A percentile compares a stretch with the other conserved stretches of the same genome.
Conservation (phyloP, 2,113 vertebrate species). For the Tenebrosternarchus preto region DNA sequence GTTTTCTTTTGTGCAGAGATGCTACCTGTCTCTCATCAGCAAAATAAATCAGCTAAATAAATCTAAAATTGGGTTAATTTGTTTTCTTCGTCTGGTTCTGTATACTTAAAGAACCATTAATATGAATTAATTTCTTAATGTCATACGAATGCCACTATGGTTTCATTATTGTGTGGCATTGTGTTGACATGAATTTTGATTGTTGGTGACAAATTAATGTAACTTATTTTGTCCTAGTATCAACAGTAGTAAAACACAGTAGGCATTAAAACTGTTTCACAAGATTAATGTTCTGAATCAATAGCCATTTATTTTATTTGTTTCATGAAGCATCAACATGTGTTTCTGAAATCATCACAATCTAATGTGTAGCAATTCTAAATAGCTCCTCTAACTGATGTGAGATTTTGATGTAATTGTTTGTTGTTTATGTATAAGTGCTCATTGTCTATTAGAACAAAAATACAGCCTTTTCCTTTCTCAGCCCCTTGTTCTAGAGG, state of each 20-base stretch:
- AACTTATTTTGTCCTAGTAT: too few species aligned
- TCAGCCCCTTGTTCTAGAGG: constrained; percentile 3
- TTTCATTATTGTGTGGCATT: neutral
- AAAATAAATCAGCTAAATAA: neutral
- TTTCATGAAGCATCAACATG: neutral
- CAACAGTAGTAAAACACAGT: too few species aligned
- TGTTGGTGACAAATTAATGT: neutral
- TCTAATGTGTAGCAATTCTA: neutral
- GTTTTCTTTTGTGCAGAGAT: neutral
- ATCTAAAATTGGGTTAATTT: neutral
- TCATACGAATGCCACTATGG: neutral
- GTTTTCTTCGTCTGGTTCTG: neutral
- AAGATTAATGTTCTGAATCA: neutral
- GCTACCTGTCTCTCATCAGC: neutral
- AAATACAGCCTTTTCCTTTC: neutral
- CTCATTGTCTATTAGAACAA: neutral
- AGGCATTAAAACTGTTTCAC: too few species aligned
- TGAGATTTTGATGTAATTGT: neutral
- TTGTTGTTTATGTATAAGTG: neutral
- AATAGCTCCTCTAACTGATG: neutral
- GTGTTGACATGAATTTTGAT: neutral
- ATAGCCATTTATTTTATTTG: neutral
- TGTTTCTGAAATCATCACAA: neutral
- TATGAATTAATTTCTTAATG: neutral
- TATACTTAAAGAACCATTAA: neutral